A percentile compares a stretch with the other conserved stretches of the same genome.
phyloP scores from a whole-genome alignment of 2,113 vertebrate genomes.

The Suricata suricatta region DNA sequence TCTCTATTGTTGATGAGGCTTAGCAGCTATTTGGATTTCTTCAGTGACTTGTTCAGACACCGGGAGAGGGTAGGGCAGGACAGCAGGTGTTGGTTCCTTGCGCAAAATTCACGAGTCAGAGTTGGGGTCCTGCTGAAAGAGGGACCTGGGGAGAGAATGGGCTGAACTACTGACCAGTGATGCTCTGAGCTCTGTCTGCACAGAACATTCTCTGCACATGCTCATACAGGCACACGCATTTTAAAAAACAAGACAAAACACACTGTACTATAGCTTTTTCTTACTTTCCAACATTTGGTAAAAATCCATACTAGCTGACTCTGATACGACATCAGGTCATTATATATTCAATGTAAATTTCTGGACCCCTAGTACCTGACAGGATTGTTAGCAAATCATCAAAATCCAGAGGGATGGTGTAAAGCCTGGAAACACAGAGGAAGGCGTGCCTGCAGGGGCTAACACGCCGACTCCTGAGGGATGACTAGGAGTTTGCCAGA shows the following conservation, averaged over 20 bases:
- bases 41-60: neutral
- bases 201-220: fast-evolving
- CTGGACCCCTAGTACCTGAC: fast-evolving
- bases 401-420: too few species aligned
- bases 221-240: too few species aligned
- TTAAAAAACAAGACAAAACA: neutral
- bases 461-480: neutral
- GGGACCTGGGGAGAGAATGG: neutral
- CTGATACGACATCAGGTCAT: too few species aligned
- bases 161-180: neutral
- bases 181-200: too few species aligned
- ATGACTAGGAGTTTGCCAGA: neutral
- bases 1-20: neutral
- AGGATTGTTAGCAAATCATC: too few species aligned
- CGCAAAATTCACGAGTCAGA: neutral
- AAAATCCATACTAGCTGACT: neutral
- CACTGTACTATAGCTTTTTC: too few species aligned
- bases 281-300: neutral
- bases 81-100: neutral
- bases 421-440: neutral
- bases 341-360: neutral
- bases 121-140: too few species aligned
- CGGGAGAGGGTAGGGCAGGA: neutral
- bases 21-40: neutral
- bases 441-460: neutral